These are phyloP conservation scores for Siniperca chuatsi DNA, from an alignment of 2,113 vertebrate genomes.

Conservation along the genomic window DNA sequence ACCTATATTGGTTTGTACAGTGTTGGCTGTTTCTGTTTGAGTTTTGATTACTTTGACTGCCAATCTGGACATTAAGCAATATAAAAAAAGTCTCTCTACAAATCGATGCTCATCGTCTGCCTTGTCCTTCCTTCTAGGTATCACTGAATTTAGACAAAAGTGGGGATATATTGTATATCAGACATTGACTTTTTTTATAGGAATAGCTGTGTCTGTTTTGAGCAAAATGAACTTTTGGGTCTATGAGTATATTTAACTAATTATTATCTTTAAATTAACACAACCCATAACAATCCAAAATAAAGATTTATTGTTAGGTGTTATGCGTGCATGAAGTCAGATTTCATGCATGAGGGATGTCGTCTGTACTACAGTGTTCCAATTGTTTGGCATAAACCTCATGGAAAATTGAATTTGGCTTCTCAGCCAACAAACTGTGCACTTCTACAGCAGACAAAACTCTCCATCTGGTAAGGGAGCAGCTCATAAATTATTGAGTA, in stretches of 20 bases:
- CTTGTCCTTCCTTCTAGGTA: too few relatives aligned
- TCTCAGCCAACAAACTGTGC: conserved; percentile 8
- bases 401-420: conserved; percentile 2
- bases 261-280: too few relatives aligned
- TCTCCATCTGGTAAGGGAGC: conserved; percentile 20
- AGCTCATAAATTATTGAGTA: conserved; percentile 32
- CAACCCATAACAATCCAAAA: neutral
- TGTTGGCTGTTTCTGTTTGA: neutral
- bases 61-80: neutral
- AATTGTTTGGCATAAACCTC: conserved; percentile 11
- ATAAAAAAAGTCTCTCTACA: neutral
- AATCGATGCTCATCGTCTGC: too few relatives aligned
- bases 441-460: neutral
- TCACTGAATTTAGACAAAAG: neutral
- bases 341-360: conserved; percentile 1
- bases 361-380: neutral
- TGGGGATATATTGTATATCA: too few relatives aligned
- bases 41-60: neutral
- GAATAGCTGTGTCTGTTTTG: neutral
- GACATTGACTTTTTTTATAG: neutral
- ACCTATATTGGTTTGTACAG: neutral
- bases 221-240: neutral
- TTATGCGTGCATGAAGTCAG: neutral
- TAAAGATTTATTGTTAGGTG: neutral
- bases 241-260: neutral